A percentile compares a stretch with the other conserved stretches of the same genome.
Evolutionary conservation across 2,888 invertebrate species (phyloP).

Genomic region (Protophormia terraenovae): DNA sequence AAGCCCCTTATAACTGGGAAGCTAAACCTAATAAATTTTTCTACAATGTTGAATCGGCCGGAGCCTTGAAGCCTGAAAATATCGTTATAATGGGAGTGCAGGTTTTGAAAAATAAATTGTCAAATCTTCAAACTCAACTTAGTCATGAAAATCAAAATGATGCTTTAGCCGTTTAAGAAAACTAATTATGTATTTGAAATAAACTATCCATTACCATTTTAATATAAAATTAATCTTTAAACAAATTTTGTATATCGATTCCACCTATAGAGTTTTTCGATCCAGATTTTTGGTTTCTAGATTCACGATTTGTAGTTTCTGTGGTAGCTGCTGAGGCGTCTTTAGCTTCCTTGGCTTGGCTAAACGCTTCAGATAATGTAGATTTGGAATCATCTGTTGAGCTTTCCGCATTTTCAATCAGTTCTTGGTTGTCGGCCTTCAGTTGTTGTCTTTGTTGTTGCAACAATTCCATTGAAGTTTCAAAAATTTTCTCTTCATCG

Average conservation of each 20-base stretch:
- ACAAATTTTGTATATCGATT: constrained; percentile 73
- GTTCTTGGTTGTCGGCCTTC: constrained; percentile 53
- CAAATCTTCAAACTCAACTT: constrained; percentile 95
- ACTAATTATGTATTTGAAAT: neutral
- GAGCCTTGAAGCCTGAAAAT: constrained; percentile 96
- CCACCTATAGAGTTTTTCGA: constrained; percentile 67
- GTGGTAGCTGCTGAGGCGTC: neutral
- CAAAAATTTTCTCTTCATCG: constrained; percentile 83
- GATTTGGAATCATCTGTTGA: neutral
- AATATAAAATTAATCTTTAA: constrained; percentile 66
- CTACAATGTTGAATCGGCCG: constrained; percentile 97
- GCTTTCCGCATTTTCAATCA: neutral
- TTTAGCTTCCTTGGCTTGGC: constrained; percentile 14
- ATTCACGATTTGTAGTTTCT: neutral
- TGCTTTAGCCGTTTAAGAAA: constrained; percentile 84
- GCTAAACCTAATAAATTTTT: constrained; percentile 98
- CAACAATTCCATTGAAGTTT: constrained; percentile 81
- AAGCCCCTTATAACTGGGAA: constrained; percentile 96
- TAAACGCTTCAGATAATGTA: constrained; percentile 33
- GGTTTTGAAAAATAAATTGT: constrained; percentile 95
- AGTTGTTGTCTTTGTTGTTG: constrained; percentile 74
- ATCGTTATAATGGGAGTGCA: constrained; percentile 97
- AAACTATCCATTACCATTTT: constrained; percentile 26
- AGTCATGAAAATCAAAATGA: constrained; percentile 93
- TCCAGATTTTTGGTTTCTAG: neutral